Percentiles rank a stretch among this genome's conserved stretches.
These are phyloP conservation scores for Catagonus wagneri DNA, from an alignment of 2,113 vertebrate species.

Conservation along the genomic window DNA sequence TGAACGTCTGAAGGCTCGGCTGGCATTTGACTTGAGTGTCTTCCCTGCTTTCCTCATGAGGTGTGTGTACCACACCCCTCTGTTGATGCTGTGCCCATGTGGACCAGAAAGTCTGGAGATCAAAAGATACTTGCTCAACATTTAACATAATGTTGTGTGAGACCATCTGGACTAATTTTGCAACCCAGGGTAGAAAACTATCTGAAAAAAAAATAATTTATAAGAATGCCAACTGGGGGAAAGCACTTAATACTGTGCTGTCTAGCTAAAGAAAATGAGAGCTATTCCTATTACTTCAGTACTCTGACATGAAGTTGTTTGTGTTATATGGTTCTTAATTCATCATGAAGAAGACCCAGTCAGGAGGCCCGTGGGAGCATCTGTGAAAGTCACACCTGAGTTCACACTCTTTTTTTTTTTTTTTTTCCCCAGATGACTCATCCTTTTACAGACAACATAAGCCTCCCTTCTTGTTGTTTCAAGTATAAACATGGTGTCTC, in stretches of 20 bases:
- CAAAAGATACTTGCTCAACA: not conserved
- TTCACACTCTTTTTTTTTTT: not conserved
- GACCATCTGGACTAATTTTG: conserved; percentile 56
- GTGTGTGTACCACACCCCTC: not conserved
- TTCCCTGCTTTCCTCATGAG: not conserved
- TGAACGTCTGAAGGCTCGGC: not conserved
- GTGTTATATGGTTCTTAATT: conserved; percentile 24
- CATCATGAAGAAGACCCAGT: not conserved
- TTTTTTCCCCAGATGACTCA: not conserved
- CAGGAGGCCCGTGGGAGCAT: not conserved
- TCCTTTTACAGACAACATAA: not conserved
- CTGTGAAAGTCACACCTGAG: not conserved
- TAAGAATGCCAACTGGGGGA: not conserved
- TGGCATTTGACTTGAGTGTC: not conserved
- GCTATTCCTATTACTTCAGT: conserved; percentile 11
- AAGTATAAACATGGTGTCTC: not conserved
- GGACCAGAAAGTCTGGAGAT: conserved; percentile 2
- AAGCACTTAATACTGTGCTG: not conserved
- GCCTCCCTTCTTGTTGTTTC: not conserved
- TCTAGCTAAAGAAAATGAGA: not conserved
- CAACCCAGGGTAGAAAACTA: conserved; percentile 29
- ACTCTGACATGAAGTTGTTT: not conserved
- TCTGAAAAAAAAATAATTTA: conserved; percentile 43
- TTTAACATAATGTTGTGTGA: conserved; percentile 20
- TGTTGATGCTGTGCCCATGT: not conserved